phyloP scores from a whole-genome alignment of 35 echinoderm and acorn worm species.

The Eucidaris tribuloides region DNA sequence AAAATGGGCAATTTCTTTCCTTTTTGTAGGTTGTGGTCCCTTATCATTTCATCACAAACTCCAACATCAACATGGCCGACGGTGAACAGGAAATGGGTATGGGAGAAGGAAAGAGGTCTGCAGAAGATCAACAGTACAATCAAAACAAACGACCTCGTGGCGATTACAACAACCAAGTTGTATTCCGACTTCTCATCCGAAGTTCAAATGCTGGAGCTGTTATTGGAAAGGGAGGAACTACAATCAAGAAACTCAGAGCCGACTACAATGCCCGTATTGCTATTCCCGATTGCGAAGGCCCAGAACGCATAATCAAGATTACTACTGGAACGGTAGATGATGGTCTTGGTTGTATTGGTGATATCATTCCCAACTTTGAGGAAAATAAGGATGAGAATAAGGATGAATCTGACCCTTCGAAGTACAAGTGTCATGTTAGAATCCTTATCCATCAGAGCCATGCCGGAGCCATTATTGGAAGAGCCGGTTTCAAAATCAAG shows the following conservation, averaged over 20 bases:
- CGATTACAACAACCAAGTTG: not conserved
- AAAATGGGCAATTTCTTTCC: too few relatives aligned
- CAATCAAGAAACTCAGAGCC: conserved; percentile 80
- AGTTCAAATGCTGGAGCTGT: conserved; percentile 76
- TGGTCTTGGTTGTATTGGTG: conserved; percentile 23
- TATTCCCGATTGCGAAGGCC: conserved; percentile 97
- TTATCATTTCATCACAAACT: too few relatives aligned
- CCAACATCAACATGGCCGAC: not conserved
- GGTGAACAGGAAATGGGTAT: not conserved
- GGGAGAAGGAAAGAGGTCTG: conserved; percentile 11
- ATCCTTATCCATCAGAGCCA: conserved; percentile 95
- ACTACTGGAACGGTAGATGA: conserved; percentile 38
- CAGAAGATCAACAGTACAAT: conserved; percentile 16
- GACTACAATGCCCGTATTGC: conserved; percentile 87
- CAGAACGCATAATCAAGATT: conserved; percentile 86
- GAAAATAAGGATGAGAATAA: too few relatives aligned
- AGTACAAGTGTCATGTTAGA: conserved; percentile 37
- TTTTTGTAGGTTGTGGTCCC: too few relatives aligned
- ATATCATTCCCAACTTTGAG: not conserved
- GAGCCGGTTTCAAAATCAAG: conserved; percentile 97
- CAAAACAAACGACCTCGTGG: conserved; percentile 14
- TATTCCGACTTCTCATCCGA: not conserved
- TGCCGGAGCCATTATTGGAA: conserved; percentile 94
- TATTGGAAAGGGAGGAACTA: conserved; percentile 84
- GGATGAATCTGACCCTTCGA: conserved; percentile 10